Evolutionary conservation across 1,140 invertebrate species (phyloP).

Genomic region (Maniola jurtina): DNA sequence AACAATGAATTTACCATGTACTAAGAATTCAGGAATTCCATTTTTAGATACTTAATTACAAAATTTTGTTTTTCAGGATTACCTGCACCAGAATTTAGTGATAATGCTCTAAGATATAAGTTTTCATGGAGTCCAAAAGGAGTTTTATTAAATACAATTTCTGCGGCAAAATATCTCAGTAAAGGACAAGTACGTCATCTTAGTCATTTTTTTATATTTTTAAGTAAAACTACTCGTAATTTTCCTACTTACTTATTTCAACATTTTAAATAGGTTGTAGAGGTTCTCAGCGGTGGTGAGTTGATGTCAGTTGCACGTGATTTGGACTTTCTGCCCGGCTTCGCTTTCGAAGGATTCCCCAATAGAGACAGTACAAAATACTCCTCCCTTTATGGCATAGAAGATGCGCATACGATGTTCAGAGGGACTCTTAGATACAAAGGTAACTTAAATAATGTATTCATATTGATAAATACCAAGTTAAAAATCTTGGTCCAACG

Average conservation of each 20-base stretch:
- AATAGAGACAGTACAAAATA: constrained; percentile 98
- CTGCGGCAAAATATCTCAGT: constrained; percentile 92
- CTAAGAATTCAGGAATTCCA: neutral
- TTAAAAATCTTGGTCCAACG: too few species aligned
- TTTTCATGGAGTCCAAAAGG: constrained; percentile 98
- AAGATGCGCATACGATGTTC: constrained; percentile 92
- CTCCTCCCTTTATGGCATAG: constrained; percentile 90
- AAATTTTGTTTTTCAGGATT: constrained; percentile 77
- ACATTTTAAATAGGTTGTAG: constrained; percentile 82
- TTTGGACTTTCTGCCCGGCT: constrained; percentile 96
- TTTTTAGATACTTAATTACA: neutral
- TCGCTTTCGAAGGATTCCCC: constrained; percentile 97
- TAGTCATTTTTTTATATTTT: neutral
- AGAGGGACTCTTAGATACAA: constrained; percentile 95
- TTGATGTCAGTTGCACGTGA: constrained; percentile 89
- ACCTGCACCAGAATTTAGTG: constrained; percentile 96
- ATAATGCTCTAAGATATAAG: constrained; percentile 97
- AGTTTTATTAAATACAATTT: constrained; percentile 93
- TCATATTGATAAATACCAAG: too few species aligned
- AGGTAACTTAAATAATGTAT: constrained; percentile 59
- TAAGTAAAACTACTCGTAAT: too few species aligned
- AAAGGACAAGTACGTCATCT: constrained; percentile 84
- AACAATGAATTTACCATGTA: neutral
- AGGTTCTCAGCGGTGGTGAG: constrained; percentile 93
- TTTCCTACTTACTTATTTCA: too few species aligned